These are phyloP conservation scores for Dysidea cf. avara DNA, from an alignment of 37 sponge, comb jelly and placozoan genomes.

Conservation along the genomic window DNA sequence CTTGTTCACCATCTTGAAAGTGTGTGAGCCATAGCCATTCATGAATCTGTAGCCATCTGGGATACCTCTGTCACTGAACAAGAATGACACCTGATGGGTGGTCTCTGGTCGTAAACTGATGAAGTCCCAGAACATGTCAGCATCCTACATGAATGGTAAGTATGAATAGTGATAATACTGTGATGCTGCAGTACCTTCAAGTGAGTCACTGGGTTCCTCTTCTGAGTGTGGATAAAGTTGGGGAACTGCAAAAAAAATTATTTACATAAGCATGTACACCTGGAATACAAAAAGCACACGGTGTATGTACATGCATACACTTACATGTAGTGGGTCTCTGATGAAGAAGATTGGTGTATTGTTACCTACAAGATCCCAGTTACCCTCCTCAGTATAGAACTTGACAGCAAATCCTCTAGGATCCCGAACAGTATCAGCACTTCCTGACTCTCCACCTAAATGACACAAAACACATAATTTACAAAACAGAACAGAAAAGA, in stretches of 20 bases:
- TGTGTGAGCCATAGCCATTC: constrained; percentile 90
- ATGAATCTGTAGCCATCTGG: constrained; percentile 85
- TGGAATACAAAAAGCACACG: neutral
- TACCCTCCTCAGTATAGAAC: constrained; percentile 85
- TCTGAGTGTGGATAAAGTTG: constrained; percentile 87
- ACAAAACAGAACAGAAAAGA: too few relatives aligned
- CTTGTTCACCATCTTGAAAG: constrained; percentile 83
- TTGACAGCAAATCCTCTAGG: constrained; percentile 87
- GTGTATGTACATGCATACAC: neutral
- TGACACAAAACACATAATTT: too few relatives aligned
- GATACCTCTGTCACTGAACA: constrained; percentile 86
- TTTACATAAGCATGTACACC: neutral
- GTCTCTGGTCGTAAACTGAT: constrained; percentile 83
- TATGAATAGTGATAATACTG: neutral
- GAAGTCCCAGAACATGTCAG: constrained; percentile 93
- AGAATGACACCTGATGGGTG: constrained; percentile 84
- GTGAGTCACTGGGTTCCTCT: constrained; percentile 85
- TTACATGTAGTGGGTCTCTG: constrained; percentile 53
- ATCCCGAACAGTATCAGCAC: constrained; percentile 89
- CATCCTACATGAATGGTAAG: constrained; percentile 42
- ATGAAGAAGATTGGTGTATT: constrained; percentile 91
- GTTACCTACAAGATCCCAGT: constrained; percentile 89
- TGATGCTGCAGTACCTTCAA: constrained; percentile 68
- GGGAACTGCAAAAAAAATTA: constrained; percentile 58
- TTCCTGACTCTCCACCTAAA: constrained; percentile 86